Conservation (phyloP, 2,113 vertebrate species). For the Rhizomys pruinosus region DNA sequence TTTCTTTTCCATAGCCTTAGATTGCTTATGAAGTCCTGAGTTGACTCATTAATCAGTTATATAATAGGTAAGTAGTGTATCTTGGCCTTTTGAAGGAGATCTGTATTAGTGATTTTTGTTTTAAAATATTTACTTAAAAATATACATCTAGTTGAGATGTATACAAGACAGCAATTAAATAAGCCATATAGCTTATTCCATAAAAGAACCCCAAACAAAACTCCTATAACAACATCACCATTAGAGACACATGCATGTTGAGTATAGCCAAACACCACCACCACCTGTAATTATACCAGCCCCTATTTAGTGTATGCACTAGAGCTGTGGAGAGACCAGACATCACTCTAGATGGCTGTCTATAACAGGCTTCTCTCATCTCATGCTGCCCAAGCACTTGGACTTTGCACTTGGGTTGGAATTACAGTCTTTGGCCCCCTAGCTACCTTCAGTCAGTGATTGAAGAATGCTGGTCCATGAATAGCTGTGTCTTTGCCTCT, state of each 20-base stretch:
- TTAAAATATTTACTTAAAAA: slow-evolving; percentile 17
- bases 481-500: not conserved
- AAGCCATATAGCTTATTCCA: not conserved
- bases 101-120: not conserved
- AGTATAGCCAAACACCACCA: not conserved
- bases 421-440: not conserved
- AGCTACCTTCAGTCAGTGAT: not conserved
- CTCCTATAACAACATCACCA: not conserved
- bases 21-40: not conserved
- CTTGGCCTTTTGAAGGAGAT: not conserved
- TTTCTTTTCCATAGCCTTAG: not conserved
- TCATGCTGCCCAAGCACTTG: not conserved
- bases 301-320: not conserved
- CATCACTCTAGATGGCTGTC: not conserved
- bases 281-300: not conserved
- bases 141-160: not conserved
- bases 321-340: not conserved
- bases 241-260: not conserved
- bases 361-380: too few relatives aligned
- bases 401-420: not conserved
- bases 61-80: not conserved
- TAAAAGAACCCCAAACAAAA: not conserved
- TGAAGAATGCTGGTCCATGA: not conserved
- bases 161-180: not conserved
- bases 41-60: not conserved